Conservation (phyloP, 2,113 vertebrate genomes). For the Gorsachius goisagi region DNA sequence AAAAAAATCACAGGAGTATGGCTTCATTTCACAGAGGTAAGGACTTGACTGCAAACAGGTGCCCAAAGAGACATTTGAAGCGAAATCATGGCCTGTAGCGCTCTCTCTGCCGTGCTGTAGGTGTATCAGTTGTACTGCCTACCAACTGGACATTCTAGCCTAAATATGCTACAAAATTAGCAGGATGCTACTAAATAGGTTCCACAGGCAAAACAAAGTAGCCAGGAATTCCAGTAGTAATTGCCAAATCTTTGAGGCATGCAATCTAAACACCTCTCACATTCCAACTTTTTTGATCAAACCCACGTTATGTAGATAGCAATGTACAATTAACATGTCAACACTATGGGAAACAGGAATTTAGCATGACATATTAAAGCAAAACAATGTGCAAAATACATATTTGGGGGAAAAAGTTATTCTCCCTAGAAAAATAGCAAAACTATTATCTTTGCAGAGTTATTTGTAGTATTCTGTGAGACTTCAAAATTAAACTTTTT, state of each 20-base stretch:
- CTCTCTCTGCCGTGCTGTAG: not conserved
- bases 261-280: not conserved
- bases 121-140: rapidly evolving
- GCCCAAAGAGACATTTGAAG: not conserved
- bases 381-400: not conserved
- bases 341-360: not conserved
- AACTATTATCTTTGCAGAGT: not conserved
- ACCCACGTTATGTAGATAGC: not conserved
- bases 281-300: not conserved
- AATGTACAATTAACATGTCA: not conserved
- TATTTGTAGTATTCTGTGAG: not conserved
- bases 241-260: not conserved
- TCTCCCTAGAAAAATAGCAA: not conserved
- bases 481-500: not conserved
- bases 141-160: not conserved
- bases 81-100: not conserved
- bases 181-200: not conserved
- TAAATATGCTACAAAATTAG: not conserved
- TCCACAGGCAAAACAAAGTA: not conserved
- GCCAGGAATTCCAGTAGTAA: not conserved
- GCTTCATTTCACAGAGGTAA: not conserved
- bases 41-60: not conserved
- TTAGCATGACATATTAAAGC: not conserved
- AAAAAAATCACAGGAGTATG: not conserved
- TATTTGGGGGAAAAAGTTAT: not conserved